A percentile compares a stretch with the other conserved stretches of the same genome.
Evolutionary conservation across 2,888 invertebrate species (phyloP).

Genomic region (Dyspetes luteomarginatus): DNA sequence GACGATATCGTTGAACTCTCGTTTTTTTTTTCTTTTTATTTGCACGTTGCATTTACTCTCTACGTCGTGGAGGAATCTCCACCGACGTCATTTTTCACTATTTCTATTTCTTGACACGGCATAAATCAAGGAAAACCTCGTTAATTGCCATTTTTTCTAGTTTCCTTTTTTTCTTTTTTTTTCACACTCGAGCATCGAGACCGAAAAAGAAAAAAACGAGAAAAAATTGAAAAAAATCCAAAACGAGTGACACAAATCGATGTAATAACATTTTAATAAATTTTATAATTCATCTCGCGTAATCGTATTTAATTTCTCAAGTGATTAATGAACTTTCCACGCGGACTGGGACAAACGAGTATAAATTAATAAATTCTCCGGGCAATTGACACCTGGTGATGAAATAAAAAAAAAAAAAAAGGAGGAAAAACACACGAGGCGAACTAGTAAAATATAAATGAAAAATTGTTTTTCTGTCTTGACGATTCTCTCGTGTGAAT

Average conservation of each 20-base stretch:
- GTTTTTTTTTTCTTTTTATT: not conserved
- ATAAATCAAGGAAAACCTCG: not conserved
- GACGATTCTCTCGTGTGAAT: no score
- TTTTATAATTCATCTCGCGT: not conserved
- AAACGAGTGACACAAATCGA: conserved; percentile 20
- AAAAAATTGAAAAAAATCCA: not conserved
- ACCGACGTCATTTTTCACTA: not conserved
- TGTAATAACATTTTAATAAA: not conserved
- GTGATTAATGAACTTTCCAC: conserved; percentile 25
- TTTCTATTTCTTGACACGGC: not conserved
- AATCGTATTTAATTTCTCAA: not conserved
- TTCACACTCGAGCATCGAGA: not conserved
- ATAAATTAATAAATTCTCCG: not conserved
- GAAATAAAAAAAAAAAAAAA: not conserved
- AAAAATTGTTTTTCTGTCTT: no score
- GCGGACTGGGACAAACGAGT: not conserved
- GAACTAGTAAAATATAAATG: no score
- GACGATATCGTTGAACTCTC: conserved; percentile 9
- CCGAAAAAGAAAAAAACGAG: not conserved
- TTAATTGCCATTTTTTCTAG: not conserved
- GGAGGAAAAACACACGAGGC: not conserved
- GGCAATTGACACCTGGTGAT: not conserved
- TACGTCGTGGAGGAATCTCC: not conserved
- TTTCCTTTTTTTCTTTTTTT: not conserved
- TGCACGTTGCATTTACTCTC: not conserved